Conservation (phyloP, 2,113 vertebrate species). For the Pelusios castaneus region DNA sequence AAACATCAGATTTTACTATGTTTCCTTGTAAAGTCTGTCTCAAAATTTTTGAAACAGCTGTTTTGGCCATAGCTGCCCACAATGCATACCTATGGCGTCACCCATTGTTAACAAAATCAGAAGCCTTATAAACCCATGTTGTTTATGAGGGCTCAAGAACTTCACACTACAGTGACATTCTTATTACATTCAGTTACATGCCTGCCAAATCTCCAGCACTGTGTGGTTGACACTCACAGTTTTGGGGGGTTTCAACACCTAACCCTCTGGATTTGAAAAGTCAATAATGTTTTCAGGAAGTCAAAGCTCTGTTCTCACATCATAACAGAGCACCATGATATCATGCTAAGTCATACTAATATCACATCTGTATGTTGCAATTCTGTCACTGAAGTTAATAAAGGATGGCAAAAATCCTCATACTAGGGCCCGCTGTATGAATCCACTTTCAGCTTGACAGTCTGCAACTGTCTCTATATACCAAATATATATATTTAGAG, state of each 20-base stretch:
- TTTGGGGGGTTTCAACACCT: neutral
- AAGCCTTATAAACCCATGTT: neutral
- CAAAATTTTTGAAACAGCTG: neutral
- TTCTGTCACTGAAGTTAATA: neutral
- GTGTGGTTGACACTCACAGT: neutral
- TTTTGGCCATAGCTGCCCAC: neutral
- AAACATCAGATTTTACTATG: neutral
- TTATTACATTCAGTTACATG: neutral
- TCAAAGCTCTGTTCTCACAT: neutral
- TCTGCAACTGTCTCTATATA: neutral
- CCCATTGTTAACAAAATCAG: neutral
- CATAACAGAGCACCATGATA: neutral
- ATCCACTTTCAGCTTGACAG: neutral
- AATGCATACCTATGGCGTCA: rapidly evolving
- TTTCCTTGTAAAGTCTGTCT: neutral
- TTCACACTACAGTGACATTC: neutral
- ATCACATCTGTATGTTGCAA: neutral
- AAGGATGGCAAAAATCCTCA: neutral
- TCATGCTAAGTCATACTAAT: neutral
- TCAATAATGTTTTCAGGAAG: neutral
- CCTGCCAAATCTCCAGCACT: neutral
- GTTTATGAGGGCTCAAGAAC: neutral
- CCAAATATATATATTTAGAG: neutral
- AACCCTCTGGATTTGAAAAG: neutral
- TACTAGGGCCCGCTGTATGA: neutral